Conservation (phyloP, 1,140 invertebrate genomes). For the Drosophila azteca region DNA sequence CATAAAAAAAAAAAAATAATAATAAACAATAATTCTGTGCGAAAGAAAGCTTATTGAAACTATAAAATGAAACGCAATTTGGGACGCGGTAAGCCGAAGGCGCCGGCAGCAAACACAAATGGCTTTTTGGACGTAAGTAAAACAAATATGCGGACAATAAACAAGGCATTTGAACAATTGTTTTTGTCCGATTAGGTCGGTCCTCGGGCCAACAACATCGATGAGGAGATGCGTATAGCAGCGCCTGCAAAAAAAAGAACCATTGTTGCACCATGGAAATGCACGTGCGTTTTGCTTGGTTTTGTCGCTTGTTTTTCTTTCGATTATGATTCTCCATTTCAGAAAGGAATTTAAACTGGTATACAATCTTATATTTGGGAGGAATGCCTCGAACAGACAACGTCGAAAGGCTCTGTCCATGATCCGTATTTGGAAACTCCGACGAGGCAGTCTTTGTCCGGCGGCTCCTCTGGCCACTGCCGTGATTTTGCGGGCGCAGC, state of each 20-base stretch:
- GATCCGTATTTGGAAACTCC: slow-evolving; percentile 72
- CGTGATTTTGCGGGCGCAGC: slow-evolving; percentile 61
- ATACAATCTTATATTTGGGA: slow-evolving; percentile 56
- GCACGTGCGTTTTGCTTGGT: slow-evolving; percentile 58
- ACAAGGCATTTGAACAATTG: too few species aligned
- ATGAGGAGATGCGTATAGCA: background rate
- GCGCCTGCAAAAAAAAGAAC: slow-evolving; percentile 39
- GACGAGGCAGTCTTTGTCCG: slow-evolving; percentile 72
- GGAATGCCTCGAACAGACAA: slow-evolving; percentile 15
- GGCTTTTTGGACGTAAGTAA: too few species aligned
- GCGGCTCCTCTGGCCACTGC: slow-evolving; percentile 74
- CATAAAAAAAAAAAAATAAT: too few species aligned
- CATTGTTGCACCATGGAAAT: slow-evolving; percentile 68
- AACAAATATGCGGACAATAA: too few species aligned
- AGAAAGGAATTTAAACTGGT: slow-evolving; percentile 72
- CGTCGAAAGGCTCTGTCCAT: slow-evolving; percentile 41
- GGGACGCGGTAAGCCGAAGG: too few species aligned
- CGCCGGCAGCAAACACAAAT: too few species aligned
- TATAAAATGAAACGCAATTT: too few species aligned
- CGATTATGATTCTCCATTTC: background rate
- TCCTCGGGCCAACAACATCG: too few species aligned
- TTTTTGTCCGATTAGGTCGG: too few species aligned
- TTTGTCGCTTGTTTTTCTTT: background rate
- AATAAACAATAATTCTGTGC: too few species aligned
- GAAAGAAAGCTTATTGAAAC: too few species aligned